These are phyloP conservation scores for Chaetogeoica ovagalla DNA, from an alignment of 2,888 invertebrate species.

Conservation along the genomic window DNA sequence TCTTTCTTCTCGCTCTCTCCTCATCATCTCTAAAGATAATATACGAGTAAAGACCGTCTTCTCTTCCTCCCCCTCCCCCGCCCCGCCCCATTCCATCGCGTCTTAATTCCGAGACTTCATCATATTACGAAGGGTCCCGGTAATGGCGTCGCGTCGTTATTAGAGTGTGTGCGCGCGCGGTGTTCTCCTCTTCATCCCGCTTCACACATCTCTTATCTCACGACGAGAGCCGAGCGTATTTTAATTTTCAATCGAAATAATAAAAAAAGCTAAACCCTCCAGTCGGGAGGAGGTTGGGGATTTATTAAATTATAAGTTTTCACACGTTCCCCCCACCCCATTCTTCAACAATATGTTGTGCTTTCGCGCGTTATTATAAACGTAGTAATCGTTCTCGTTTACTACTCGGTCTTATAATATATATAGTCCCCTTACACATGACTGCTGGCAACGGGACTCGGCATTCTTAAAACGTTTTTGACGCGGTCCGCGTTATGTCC, in stretches of 20 bases:
- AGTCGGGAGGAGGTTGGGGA: not conserved
- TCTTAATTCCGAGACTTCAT: not conserved
- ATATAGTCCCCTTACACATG: no score
- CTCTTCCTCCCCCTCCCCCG: no score
- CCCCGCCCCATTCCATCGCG: no score
- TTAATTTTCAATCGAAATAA: slow-evolving; percentile 23
- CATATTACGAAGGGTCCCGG: not conserved
- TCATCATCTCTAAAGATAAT: not conserved
- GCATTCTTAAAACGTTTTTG: no score
- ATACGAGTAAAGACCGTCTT: not conserved
- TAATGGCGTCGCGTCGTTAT: slow-evolving; percentile 8
- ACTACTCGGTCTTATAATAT: no score
- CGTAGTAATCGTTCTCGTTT: no score
- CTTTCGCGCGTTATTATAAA: no score
- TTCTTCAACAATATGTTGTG: no score
- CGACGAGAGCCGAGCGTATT: not conserved
- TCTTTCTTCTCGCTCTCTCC: not conserved
- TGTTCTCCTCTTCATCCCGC: no score
- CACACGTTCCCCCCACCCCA: not conserved
- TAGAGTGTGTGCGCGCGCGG: not conserved
- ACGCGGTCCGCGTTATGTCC: no score
- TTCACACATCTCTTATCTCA: not conserved
- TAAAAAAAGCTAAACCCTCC: not conserved
- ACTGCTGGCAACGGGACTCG: no score
- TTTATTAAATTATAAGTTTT: not conserved